A percentile compares a stretch with the other conserved stretches of the same genome.
Conservation (phyloP, 2,113 vertebrate species). For the Ursus arctos region DNA sequence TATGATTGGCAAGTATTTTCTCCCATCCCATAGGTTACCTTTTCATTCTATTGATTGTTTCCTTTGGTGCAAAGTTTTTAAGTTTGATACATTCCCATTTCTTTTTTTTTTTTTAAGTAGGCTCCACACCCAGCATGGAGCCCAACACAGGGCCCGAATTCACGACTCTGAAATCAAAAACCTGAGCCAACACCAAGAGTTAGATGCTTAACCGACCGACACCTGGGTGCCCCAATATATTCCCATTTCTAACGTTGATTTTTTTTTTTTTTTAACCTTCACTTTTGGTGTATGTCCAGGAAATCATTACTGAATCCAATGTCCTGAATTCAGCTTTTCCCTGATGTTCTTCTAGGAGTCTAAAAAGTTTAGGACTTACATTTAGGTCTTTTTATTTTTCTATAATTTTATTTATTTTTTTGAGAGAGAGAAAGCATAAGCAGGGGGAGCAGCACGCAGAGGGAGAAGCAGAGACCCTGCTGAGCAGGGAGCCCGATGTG, state of each 20-base stretch:
- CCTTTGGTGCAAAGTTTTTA: background rate
- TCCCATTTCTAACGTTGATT: background rate
- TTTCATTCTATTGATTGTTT: background rate
- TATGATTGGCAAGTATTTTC: background rate
- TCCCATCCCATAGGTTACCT: background rate
- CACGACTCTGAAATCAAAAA: background rate
- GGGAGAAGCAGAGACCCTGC: background rate
- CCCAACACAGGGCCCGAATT: background rate
- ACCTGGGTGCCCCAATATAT: background rate
- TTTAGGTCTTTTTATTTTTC: background rate
- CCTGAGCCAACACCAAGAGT: background rate
- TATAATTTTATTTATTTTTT: background rate
- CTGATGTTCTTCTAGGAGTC: background rate
- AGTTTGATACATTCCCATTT: background rate
- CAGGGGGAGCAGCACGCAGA: background rate
- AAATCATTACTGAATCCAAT: background rate
- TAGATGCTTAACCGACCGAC: background rate
- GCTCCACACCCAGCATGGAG: background rate
- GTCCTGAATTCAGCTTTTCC: background rate
- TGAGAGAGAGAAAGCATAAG: background rate
- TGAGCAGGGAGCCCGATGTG: background rate
- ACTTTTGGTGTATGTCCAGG: background rate
- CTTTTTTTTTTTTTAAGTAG: background rate
- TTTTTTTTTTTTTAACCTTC: background rate
- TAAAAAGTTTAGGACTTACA: background rate